Conservation (phyloP, 2,113 vertebrate genomes). For the Cephalopholis sonnerati region DNA sequence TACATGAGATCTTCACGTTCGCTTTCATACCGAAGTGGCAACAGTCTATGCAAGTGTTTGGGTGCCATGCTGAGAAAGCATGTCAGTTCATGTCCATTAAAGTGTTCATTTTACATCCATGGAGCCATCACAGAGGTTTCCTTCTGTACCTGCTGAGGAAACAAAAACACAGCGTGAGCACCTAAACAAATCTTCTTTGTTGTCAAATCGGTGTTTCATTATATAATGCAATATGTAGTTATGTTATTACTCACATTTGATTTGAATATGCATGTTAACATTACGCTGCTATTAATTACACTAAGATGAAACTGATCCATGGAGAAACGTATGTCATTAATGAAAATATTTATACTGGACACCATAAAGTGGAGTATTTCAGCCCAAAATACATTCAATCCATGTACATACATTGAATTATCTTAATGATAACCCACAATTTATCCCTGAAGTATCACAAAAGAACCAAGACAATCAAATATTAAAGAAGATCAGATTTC, state of each 20-base stretch:
- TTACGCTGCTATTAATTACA: neutral
- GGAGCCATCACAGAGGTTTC: slow-evolving; percentile 83
- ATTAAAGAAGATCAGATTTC: neutral
- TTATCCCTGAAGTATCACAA: neutral
- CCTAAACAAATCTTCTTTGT: neutral
- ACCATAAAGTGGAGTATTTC: too few relatives aligned
- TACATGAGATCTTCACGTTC: neutral
- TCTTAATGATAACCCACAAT: neutral
- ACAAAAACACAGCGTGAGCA: slow-evolving; percentile 2
- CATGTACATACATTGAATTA: neutral
- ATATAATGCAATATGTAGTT: neutral
- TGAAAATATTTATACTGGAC: neutral
- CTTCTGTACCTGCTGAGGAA: slow-evolving; percentile 86
- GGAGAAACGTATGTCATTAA: neutral
- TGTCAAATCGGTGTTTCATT: neutral
- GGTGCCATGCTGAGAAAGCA: too few relatives aligned
- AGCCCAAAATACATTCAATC: neutral
- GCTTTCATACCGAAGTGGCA: neutral
- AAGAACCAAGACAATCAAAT: neutral
- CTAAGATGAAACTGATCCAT: neutral
- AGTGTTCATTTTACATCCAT: slow-evolving; percentile 85
- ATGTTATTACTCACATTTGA: neutral
- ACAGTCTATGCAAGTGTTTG: neutral
- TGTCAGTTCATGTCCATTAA: neutral
- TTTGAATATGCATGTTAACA: neutral